Evolutionary conservation across 2,888 invertebrate genomes (phyloP).

Genomic region (Apotomis turbidana): DNA sequence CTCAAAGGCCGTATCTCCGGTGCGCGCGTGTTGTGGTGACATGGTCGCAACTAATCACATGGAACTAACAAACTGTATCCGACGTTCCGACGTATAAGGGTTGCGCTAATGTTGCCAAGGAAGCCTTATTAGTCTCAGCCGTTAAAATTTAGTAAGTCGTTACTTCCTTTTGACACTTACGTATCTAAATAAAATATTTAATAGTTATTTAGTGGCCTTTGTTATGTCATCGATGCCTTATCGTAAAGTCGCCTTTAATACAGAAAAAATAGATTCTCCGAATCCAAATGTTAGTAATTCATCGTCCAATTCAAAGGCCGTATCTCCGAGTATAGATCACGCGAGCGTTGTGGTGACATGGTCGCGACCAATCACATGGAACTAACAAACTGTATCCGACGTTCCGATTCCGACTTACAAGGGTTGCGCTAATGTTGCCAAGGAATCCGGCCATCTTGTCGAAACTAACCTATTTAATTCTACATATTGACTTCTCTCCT

Average conservation of each 20-base stretch:
- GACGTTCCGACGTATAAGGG: slow-evolving; percentile 43
- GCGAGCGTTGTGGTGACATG: slow-evolving; percentile 51
- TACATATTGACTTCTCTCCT: too few relatives aligned
- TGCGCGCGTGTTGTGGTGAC: slow-evolving; percentile 51
- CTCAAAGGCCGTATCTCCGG: slow-evolving; percentile 42
- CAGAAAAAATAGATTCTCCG: not conserved
- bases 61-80: slow-evolving; percentile 59
- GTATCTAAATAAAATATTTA: too few relatives aligned
- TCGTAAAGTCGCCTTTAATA: too few relatives aligned
- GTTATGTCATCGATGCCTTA: too few relatives aligned
- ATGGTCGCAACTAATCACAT: slow-evolving; percentile 57
- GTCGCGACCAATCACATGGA: slow-evolving; percentile 58
- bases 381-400: slow-evolving; percentile 57
- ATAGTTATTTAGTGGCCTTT: too few relatives aligned
- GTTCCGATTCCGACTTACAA: slow-evolving; percentile 42
- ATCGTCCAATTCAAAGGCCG: slow-evolving; percentile 39
- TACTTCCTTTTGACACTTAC: too few relatives aligned
- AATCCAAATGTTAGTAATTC: slow-evolving; percentile 39
- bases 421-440: slow-evolving; percentile 34
- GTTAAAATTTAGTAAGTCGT: too few relatives aligned
- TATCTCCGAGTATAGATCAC: slow-evolving; percentile 47
- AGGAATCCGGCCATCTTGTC: not conserved
- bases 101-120: slow-evolving; percentile 30
- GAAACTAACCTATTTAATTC: too few relatives aligned
- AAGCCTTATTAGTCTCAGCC: too few relatives aligned